Evolutionary conservation across 2,113 vertebrate genomes (phyloP), one percentile per base, ranked within the genome.

Genomic region (Sisor rabdophorus): DNA sequence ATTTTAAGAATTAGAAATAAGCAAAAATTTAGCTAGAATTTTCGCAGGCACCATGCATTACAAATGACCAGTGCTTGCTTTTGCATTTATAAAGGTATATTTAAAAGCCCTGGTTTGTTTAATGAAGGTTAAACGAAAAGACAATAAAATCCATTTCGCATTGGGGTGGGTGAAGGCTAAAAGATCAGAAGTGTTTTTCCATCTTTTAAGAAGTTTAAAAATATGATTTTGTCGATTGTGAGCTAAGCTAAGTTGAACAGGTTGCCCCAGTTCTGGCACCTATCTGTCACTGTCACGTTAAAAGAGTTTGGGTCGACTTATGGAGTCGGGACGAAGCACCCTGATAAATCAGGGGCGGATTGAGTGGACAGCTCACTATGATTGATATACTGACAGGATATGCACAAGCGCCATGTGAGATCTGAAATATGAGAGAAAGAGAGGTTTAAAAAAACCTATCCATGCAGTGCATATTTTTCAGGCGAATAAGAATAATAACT

Each of bases 261-360:
- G 94, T 95, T 94, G 93, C 93, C 92, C 90, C 88, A 89, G 93
- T 93, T 89, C 87, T 75, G 91, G 89, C 87, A 90, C 91, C 91
- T 91, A 95, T 95, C 93, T 89, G 93, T 95, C 94, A 95, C 90
- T 95, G 94, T 95, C 94, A 91, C 85, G 91, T 94, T 95, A 95
- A 95, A 94, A 94, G 93, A 93, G 94, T 95, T 95, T 94, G 94
- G 94, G 94, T 94, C 92, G 92, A 94, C 92, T 95, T 95, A 94
- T 94, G 93, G 93, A 94, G 93, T 94, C 91, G 91, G 85, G 86
- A 92, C 91, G 91, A 92, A 88, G 89, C 89, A 63, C 88, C 91
- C 95, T 98, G 96, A 99, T 98, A 93, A 96, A 98, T 98, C 96
- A 98, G 94, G 93, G 92, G 89, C 87, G 94, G 91, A 99, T 99